phyloP scores from a whole-genome alignment of 2,888 invertebrate species.

The Helobdella robusta region DNA sequence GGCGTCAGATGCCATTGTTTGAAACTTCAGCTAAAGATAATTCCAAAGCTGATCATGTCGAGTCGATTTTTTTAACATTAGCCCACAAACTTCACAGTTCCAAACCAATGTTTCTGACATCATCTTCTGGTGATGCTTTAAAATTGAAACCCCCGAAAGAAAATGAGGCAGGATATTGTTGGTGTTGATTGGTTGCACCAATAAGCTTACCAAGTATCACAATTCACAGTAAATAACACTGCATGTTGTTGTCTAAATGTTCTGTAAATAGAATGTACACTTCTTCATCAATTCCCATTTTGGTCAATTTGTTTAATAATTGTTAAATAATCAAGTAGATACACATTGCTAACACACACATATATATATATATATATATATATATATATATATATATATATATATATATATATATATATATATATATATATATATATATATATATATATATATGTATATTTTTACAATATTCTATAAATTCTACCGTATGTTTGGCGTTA shows the following conservation, averaged over 20 bases:
- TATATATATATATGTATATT: background rate
- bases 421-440: slow-evolving; percentile 1
- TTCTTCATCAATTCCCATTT: too few relatives aligned
- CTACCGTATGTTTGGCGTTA: too few relatives aligned
- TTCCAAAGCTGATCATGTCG: slow-evolving; percentile 65
- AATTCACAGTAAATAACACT: too few relatives aligned
- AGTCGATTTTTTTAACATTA: slow-evolving; percentile 71
- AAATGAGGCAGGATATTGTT: too few relatives aligned
- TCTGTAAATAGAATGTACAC: too few relatives aligned
- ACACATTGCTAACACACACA: background rate
- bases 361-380: background rate
- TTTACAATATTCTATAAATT: too few relatives aligned
- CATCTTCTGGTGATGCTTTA: too few relatives aligned
- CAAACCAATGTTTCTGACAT: slow-evolving; percentile 59
- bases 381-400: slow-evolving; percentile 4
- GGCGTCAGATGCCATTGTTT: slow-evolving; percentile 64
- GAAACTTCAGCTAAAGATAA: slow-evolving; percentile 72
- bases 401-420: slow-evolving; percentile 14
- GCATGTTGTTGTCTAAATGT: too few relatives aligned
- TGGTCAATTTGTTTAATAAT: too few relatives aligned
- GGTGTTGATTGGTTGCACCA: too few relatives aligned
- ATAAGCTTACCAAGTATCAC: too few relatives aligned
- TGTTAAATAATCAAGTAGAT: background rate
- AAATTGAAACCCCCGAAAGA: too few relatives aligned
- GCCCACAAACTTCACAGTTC: slow-evolving; percentile 65